Base-by-base conservation (phyloP, 1,140 invertebrate genomes). In the Pseudobourletiella spinata region DNA sequence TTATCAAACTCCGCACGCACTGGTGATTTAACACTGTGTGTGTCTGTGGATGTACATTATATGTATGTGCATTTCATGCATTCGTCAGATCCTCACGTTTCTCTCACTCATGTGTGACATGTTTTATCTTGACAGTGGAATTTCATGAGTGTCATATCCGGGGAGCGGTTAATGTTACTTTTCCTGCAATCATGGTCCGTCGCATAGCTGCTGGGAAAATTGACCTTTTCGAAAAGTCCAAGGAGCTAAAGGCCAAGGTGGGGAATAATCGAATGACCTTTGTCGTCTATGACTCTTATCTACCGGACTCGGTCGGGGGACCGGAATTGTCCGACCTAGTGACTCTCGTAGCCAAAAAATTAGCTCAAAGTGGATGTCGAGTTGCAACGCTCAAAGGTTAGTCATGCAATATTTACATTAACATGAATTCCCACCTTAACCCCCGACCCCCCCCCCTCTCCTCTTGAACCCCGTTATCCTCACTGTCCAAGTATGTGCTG, bases 201-300 rank as follows among this genome's bases (percentile, higher is more conserved):
- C 30, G 67, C 35, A 69, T 69, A 29, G 64, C 65, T 43, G 57
- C 67, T n/a, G 67, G 67, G 3, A 69, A 69, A 58, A 69, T 69
- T 64, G 67, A 69, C 54, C 56, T 69, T 8, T 69, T 69, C 46
- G 67, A 69, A 57, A 69, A 64, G 51, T 66, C 64, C 18, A 69
- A 69, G 26, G 67, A 69, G 50, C 64, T 69, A 0, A 66, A 66
- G 48, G 64, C 65, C 44, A 69, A 69, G 63, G 50, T 69, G 46
- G 55, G 64, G 35, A 69, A 64, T 64, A 42, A 66, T 20, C 56
- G 57, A 29, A 64, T 69, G 16, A 66, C 64, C 1, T 69, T 65
- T 42, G 62, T 69, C 8, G 59, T 69, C 2, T 69, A 69, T 42
- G 67, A 69, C 51, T 59, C 61, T 15, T 64, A 30, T 24, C 39